Evolutionary conservation across 2,888 invertebrate genomes (phyloP).

Genomic region (Acanthococcus lagerstroemiae): DNA sequence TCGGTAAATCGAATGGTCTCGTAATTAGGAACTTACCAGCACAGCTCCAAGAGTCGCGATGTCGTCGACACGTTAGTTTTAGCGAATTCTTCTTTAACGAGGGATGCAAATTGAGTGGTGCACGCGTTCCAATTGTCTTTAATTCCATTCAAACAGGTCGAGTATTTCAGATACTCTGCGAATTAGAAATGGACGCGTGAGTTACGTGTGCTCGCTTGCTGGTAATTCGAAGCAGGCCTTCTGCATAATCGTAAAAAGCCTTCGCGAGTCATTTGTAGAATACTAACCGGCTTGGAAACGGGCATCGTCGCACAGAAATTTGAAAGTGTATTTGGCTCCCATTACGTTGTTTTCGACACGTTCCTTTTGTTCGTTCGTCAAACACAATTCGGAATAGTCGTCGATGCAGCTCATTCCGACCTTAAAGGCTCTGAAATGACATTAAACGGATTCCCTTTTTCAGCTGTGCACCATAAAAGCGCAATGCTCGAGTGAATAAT

Average conservation of each 20-base stretch:
- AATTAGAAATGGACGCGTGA: background rate
- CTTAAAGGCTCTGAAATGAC: constrained; percentile 40
- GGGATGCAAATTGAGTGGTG: constrained; percentile 37
- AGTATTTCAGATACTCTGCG: constrained; percentile 39
- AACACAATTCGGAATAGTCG: constrained; percentile 38
- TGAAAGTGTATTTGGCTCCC: constrained; percentile 40
- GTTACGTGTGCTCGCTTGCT: background rate
- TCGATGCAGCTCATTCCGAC: constrained; percentile 40
- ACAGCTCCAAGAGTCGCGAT: constrained; percentile 37
- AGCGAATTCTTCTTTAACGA: constrained; percentile 38
- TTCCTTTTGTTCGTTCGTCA: constrained; percentile 35
- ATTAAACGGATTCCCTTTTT: too few relatives aligned
- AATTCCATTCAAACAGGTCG: constrained; percentile 38
- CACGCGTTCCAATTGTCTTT: constrained; percentile 39
- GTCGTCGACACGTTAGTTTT: constrained; percentile 34
- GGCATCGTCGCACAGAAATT: constrained; percentile 40
- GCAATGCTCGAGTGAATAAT: too few relatives aligned
- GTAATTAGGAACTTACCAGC: constrained; percentile 39
- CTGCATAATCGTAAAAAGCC: too few relatives aligned
- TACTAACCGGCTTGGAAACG: constrained; percentile 38
- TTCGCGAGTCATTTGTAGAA: background rate
- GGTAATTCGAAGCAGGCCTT: too few relatives aligned
- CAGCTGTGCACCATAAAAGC: too few relatives aligned
- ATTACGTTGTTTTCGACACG: constrained; percentile 38
- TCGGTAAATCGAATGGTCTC: too few relatives aligned